These are phyloP conservation scores for Progne subis DNA, from an alignment of 2,113 vertebrate species.

Conservation along the genomic window DNA sequence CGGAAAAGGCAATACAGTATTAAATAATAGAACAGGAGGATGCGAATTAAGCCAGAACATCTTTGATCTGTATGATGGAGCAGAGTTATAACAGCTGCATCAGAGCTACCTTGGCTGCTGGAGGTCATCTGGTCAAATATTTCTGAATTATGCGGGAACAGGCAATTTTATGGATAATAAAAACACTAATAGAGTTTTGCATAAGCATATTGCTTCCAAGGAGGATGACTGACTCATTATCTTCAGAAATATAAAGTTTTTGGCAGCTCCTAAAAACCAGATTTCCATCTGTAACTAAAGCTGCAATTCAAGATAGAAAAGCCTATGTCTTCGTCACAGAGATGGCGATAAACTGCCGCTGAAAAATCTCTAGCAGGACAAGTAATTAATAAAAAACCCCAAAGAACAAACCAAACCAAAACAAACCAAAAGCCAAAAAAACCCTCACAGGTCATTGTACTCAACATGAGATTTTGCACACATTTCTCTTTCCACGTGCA, in stretches of 20 bases:
- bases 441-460: fast-evolving
- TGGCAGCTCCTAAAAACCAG: neutral
- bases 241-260: neutral
- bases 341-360: neutral
- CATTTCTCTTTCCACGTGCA: neutral
- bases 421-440: neutral
- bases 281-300: neutral
- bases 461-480: neutral
- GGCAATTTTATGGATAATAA: slow-evolving; percentile 18
- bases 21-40: slow-evolving; percentile 31
- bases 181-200: neutral
- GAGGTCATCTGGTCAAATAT: neutral
- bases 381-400: neutral
- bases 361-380: neutral
- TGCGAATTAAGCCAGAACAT: neutral
- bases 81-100: neutral
- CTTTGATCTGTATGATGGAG: neutral
- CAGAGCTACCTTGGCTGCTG: neutral
- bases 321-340: neutral
- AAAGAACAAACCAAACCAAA: neutral
- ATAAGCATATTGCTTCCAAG: neutral
- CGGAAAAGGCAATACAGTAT: neutral
- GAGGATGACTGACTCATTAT: neutral
- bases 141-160: slow-evolving; percentile 3
- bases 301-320: neutral